Evolutionary conservation across 2,113 vertebrate genomes (phyloP).

Genomic region (Eretmochelys imbricata): DNA sequence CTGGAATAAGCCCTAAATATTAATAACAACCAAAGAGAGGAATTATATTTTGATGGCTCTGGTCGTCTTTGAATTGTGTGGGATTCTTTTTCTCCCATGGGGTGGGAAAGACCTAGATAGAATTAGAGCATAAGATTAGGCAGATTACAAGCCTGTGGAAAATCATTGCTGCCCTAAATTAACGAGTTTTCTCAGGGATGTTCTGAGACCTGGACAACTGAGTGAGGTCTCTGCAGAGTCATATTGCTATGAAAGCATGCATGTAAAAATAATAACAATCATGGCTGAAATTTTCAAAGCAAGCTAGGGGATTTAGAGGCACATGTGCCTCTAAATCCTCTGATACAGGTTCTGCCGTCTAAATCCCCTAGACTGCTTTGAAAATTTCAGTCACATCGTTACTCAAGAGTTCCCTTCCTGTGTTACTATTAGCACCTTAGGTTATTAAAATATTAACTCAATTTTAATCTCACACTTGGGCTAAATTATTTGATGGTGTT

Average conservation of each 20-base stretch:
- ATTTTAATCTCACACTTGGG: not conserved
- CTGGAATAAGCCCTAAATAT: not conserved
- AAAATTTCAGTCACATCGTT: not conserved
- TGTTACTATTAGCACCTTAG: not conserved
- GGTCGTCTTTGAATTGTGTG: not conserved
- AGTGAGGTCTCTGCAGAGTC: not conserved
- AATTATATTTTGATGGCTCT: not conserved
- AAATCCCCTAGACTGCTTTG: not conserved
- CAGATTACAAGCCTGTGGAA: not conserved
- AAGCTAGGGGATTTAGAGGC: not conserved
- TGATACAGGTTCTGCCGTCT: not conserved
- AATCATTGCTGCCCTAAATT: not conserved
- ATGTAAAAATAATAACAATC: not conserved
- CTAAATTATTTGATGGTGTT: not conserved
- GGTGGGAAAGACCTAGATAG: not conserved
- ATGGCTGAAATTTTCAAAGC: not conserved
- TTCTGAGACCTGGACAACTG: not conserved
- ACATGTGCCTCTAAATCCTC: not conserved
- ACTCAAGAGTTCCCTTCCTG: not conserved
- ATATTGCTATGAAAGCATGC: not conserved
- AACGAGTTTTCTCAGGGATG: not conserved
- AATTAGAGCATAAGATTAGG: not conserved
- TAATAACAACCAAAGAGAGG: not conserved
- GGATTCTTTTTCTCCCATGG: not conserved
- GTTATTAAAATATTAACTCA: not conserved